These are phyloP conservation scores for Isoperla grammatica DNA, from an alignment of 2,888 invertebrate species.

Conservation along the genomic window DNA sequence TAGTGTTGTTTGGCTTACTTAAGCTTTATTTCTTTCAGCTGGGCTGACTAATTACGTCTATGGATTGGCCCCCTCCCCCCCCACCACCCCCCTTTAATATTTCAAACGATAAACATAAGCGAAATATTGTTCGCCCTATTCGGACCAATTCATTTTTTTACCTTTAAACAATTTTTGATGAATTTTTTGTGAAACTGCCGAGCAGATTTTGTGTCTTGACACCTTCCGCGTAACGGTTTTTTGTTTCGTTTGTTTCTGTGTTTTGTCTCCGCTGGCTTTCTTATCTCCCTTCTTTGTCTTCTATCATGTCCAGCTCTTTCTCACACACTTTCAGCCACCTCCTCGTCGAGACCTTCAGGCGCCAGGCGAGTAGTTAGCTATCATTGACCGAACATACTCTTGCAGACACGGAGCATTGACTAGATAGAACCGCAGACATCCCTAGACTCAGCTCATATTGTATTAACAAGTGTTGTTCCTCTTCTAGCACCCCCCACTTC, in stretches of 20 bases:
- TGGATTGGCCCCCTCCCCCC: conserved; percentile 26
- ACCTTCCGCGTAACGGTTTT: conserved; percentile 15
- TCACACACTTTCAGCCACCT: conserved; percentile 12
- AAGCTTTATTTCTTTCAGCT: conserved; percentile 2
- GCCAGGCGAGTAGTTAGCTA: neutral
- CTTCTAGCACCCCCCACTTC: no score
- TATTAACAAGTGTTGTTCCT: no score
- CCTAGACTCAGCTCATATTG: no score
- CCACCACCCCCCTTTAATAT: no score
- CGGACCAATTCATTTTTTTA: neutral
- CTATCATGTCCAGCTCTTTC: conserved; percentile 7
- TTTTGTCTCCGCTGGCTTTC: conserved; percentile 26
- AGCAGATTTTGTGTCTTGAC: conserved; percentile 10
- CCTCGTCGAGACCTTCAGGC: no score
- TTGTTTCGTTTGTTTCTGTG: conserved; percentile 29
- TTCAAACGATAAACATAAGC: no score
- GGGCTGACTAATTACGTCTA: conserved; percentile 21
- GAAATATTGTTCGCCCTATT: neutral
- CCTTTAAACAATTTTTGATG: neutral
- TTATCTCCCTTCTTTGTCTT: conserved; percentile 22
- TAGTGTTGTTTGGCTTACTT: conserved; percentile 14
- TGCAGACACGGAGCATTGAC: neutral
- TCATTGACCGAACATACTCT: neutral
- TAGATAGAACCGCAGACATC: no score
- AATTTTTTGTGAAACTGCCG: conserved; percentile 12